Percentiles rank a stretch among this genome's conserved stretches.
Evolutionary conservation across 2,797 vertebrate species (phyloP).

Genomic region (Amphiprion clarkii): DNA sequence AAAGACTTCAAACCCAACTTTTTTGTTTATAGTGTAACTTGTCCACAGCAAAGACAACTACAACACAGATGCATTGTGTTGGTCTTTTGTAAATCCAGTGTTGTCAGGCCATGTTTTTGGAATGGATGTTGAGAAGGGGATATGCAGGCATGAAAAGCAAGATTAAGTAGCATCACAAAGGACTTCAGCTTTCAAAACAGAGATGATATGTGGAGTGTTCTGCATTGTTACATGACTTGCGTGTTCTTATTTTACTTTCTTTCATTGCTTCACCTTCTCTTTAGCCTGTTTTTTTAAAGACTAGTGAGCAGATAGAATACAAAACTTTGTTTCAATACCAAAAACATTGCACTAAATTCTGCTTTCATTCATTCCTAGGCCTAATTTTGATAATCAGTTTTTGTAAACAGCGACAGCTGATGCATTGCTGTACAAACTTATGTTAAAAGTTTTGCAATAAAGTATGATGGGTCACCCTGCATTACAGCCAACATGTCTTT

Average conservation of each 20-base stretch:
- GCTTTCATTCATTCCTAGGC: not conserved
- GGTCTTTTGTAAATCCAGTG: slow-evolving; percentile 2
- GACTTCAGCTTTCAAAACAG: not conserved
- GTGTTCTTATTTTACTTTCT: not conserved
- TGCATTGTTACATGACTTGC: not conserved
- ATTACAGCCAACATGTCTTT: not conserved
- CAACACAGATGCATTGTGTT: slow-evolving; percentile 13
- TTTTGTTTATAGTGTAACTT: not conserved
- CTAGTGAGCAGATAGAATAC: not conserved
- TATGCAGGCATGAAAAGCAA: not conserved
- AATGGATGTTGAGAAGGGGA: slow-evolving; percentile 3
- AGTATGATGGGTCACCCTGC: too few relatives aligned
- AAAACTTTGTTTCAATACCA: not conserved
- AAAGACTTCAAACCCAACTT: not conserved
- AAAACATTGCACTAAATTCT: not conserved
- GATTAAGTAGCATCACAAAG: not conserved
- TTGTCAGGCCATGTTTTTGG: not conserved
- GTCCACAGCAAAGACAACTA: not conserved
- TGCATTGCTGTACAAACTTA: not conserved
- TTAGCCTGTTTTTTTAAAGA: not conserved
- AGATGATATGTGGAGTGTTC: not conserved
- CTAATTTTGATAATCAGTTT: too few relatives aligned
- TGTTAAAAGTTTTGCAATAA: too few relatives aligned
- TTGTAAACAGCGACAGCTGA: too few relatives aligned
- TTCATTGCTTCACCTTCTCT: not conserved